Percentiles rank a stretch among this genome's conserved stretches.
phyloP scores from a whole-genome alignment of 2,113 vertebrate species.

The Megalops atlanticus region DNA sequence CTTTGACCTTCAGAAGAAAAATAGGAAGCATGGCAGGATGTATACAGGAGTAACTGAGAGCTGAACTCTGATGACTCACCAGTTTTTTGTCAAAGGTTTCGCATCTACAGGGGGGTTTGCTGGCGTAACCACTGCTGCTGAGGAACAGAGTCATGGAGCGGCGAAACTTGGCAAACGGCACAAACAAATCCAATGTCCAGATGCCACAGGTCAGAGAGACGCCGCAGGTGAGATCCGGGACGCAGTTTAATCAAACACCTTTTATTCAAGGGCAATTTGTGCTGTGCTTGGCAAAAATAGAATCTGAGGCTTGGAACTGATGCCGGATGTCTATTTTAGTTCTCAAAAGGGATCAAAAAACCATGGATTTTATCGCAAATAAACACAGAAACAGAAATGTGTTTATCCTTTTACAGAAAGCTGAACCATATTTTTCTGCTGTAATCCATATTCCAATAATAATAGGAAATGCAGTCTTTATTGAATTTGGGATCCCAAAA shows the following conservation, averaged over 20 bases:
- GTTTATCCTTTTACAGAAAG: neutral
- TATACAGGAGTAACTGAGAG: slow-evolving; percentile 40
- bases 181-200: slow-evolving; percentile 30
- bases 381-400: neutral
- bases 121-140: slow-evolving; percentile 7
- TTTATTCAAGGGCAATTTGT: slow-evolving; percentile 29
- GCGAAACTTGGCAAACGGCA: slow-evolving; percentile 19
- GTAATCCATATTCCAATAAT: neutral
- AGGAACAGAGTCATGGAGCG: slow-evolving; percentile 9
- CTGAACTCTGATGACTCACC: slow-evolving; percentile 58
- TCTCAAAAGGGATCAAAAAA: neutral
- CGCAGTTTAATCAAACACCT: slow-evolving; percentile 48
- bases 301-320: slow-evolving; percentile 16
- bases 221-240: slow-evolving; percentile 34
- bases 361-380: neutral
- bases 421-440: neutral
- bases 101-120: slow-evolving; percentile 32
- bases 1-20: slow-evolving; percentile 56
- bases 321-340: slow-evolving; percentile 29
- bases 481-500: neutral
- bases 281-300: slow-evolving; percentile 28
- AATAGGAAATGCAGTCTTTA: neutral
- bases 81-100: slow-evolving; percentile 36
- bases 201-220: slow-evolving; percentile 37
- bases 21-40: slow-evolving; percentile 46